Evolutionary conservation across 2,888 invertebrate species (phyloP).

Genomic region (Leucozona laternaria): DNA sequence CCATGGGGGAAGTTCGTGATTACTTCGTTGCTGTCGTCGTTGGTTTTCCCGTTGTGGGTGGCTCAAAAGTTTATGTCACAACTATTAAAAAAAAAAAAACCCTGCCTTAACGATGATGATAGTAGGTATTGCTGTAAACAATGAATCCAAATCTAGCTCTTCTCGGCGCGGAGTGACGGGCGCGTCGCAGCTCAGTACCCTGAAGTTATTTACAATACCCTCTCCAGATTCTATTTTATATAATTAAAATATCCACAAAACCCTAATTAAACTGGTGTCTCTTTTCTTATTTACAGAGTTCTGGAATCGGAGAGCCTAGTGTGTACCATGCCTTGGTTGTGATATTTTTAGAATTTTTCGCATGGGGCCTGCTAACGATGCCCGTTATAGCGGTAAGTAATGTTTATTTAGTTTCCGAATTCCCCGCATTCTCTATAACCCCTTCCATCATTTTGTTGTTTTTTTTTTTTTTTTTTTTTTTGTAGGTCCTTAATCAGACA

Average conservation of each 20-base stretch:
- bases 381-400: slow-evolving; percentile 91
- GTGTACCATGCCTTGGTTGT: slow-evolving; percentile 99
- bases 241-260: slow-evolving; percentile 18
- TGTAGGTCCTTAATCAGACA: slow-evolving; percentile 94
- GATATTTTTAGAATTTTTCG: slow-evolving; percentile 99
- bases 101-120: slow-evolving; percentile 13
- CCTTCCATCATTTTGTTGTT: slow-evolving; percentile 1
- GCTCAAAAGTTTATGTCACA: slow-evolving; percentile 16
- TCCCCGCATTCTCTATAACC: neutral
- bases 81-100: slow-evolving; percentile 2
- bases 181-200: neutral
- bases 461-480: slow-evolving; percentile 4
- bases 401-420: neutral
- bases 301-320: slow-evolving; percentile 96
- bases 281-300: slow-evolving; percentile 86
- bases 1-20: slow-evolving; percentile 46
- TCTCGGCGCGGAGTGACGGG: neutral
- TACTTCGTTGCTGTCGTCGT: slow-evolving; percentile 12
- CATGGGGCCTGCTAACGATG: slow-evolving; percentile 99
- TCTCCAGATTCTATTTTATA: neutral
- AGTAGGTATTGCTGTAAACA: slow-evolving; percentile 13
- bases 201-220: neutral
- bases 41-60: slow-evolving; percentile 15
- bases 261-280: slow-evolving; percentile 64
- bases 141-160: neutral